Evolutionary conservation across 2,113 vertebrate genomes (phyloP).

Genomic region (Urocynchramus pylzowi): DNA sequence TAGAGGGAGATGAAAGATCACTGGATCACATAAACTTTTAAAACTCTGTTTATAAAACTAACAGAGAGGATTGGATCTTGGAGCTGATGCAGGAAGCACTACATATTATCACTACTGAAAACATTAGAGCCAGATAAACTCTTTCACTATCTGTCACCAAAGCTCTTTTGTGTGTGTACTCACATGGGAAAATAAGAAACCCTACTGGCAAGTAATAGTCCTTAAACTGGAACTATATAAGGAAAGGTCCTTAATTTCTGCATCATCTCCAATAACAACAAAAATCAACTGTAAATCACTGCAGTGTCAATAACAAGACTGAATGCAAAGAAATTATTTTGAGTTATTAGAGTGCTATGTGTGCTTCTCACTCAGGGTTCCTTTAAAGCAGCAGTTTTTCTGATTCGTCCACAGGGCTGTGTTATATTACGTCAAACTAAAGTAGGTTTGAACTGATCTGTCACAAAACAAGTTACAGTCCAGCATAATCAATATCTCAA

Average conservation of each 20-base stretch:
- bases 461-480: background rate
- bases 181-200: background rate
- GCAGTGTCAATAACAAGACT: background rate
- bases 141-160: background rate
- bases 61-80: background rate
- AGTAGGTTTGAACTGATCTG: background rate
- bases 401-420: background rate
- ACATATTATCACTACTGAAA: background rate
- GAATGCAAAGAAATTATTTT: background rate
- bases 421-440: background rate
- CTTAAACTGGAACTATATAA: background rate
- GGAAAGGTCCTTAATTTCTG: background rate
- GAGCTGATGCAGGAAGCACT: background rate
- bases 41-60: background rate
- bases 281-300: background rate
- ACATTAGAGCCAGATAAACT: background rate
- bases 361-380: background rate
- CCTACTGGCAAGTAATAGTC: background rate
- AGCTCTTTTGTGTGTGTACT: background rate
- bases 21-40: background rate
- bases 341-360: background rate
- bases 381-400: background rate
- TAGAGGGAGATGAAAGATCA: background rate
- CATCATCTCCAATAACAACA: background rate
- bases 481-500: background rate